A percentile compares a stretch with the other conserved stretches of the same genome.
Evolutionary conservation across 2,797 vertebrate species (phyloP).

Genomic region (Enteromius paludinosus): DNA sequence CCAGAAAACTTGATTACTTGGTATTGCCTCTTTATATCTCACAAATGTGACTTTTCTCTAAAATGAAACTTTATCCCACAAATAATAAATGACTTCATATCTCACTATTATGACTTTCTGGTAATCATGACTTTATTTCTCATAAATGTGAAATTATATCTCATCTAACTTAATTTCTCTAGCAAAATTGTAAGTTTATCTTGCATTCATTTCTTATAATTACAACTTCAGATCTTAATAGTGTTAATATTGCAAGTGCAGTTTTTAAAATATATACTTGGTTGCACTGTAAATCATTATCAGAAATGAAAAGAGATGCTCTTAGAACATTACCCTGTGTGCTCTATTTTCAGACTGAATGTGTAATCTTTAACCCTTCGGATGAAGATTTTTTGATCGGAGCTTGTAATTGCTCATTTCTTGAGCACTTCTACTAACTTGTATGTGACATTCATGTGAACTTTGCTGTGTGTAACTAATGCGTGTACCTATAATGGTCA

Average conservation of each 20-base stretch:
- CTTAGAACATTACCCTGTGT: not conserved
- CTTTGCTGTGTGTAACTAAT: not conserved
- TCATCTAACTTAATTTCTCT: not conserved
- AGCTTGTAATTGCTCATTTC: not conserved
- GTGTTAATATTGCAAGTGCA: not conserved
- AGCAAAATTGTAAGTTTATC: not conserved
- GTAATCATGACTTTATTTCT: not conserved
- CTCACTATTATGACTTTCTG: not conserved
- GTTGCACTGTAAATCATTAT: not conserved
- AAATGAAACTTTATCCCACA: not conserved
- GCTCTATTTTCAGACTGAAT: not conserved
- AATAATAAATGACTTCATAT: not conserved
- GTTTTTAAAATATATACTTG: not conserved
- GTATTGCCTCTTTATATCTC: not conserved
- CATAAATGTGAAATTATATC: not conserved
- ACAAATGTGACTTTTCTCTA: not conserved
- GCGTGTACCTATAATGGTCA: not conserved
- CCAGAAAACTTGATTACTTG: not conserved
- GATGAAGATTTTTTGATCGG: not conserved
- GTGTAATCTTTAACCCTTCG: not conserved
- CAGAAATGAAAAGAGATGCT: not conserved
- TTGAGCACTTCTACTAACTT: not conserved
- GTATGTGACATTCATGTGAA: not conserved
- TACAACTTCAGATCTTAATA: not conserved
- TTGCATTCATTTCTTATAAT: not conserved